A percentile compares a stretch with the other conserved stretches of the same genome.
Evolutionary conservation across 2,797 vertebrate genomes (phyloP).

Genomic region (Coracias cyanogaster): DNA sequence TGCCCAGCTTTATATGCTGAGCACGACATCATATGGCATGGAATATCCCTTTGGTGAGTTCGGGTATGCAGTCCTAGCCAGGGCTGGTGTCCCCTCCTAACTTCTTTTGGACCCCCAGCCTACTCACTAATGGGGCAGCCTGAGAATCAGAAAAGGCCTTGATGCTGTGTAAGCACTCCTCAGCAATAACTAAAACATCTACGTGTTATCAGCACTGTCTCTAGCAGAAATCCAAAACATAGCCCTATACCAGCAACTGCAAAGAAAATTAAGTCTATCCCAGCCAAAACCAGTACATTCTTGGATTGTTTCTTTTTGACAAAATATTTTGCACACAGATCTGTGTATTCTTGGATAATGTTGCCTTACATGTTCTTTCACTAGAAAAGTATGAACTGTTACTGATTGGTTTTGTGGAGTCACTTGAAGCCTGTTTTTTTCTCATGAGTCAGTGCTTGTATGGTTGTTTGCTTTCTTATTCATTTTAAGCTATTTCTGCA

Average conservation of each 20-base stretch:
- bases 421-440: neutral
- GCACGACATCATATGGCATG: fast-evolving
- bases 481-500: neutral
- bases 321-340: neutral
- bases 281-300: neutral
- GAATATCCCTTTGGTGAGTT: neutral
- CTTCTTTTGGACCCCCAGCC: too few relatives aligned
- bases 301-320: neutral
- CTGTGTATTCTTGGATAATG: neutral
- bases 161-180: neutral
- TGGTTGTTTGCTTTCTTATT: neutral
- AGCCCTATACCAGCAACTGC: neutral
- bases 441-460: neutral
- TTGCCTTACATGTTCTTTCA: neutral
- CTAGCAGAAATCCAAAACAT: neutral
- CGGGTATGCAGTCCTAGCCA: too few relatives aligned
- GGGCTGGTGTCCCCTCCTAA: too few relatives aligned
- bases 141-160: neutral
- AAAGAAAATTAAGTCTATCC: neutral
- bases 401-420: neutral
- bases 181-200: neutral
- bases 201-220: neutral
- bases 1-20: neutral
- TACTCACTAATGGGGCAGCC: too few relatives aligned
- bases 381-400: neutral